Conservation (phyloP, 1,140 invertebrate species). For the Planococcus citri region DNA sequence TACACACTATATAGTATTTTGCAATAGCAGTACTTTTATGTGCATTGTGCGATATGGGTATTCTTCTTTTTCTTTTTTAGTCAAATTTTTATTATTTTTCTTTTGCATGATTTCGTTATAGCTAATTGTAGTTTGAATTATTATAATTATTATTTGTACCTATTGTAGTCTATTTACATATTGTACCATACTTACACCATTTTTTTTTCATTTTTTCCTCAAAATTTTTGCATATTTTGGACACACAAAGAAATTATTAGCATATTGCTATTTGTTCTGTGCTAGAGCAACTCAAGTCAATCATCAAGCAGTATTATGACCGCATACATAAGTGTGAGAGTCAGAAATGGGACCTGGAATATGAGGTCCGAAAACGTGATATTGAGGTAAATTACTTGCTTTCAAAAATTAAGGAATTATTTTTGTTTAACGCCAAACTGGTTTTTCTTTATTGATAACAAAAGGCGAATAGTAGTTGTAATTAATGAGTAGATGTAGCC, state of each 20-base stretch:
- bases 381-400: slow-evolving; percentile 64
- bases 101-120: too few species aligned
- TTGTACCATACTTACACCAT: too few species aligned
- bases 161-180: too few species aligned
- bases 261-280: slow-evolving; percentile 10
- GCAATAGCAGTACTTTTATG: too few species aligned
- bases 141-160: too few species aligned
- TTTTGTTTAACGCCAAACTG: not conserved
- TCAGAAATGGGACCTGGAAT: slow-evolving; percentile 99
- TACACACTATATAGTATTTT: too few species aligned
- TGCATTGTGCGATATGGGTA: too few species aligned
- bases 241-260: not conserved
- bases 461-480: not conserved
- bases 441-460: not conserved
- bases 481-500: not conserved
- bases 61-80: too few species aligned
- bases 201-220: too few species aligned
- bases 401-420: not conserved
- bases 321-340: slow-evolving; percentile 91
- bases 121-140: too few species aligned
- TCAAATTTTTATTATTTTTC: too few species aligned
- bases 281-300: slow-evolving; percentile 66
- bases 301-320: slow-evolving; percentile 89
- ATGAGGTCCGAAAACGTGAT: slow-evolving; percentile 95
- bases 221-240: not conserved